phyloP scores from a whole-genome alignment of 2,888 invertebrate species.

The Eupsilia transversa region DNA sequence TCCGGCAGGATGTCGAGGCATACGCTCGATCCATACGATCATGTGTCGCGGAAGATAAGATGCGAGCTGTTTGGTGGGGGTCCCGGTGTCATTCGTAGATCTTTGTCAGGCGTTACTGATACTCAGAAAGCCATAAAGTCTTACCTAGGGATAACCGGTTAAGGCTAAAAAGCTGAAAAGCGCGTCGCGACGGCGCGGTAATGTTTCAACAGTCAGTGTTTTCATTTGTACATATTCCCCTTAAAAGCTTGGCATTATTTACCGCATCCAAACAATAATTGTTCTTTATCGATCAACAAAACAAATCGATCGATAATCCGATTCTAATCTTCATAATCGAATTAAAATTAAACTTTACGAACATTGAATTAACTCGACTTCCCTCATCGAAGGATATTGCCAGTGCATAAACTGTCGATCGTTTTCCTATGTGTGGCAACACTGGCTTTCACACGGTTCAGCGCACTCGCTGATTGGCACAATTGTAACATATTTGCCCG shows the following conservation, averaged over 20 bases:
- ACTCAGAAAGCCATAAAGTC: too few relatives aligned
- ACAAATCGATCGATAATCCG: background rate
- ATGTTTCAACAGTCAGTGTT: too few relatives aligned
- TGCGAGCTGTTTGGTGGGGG: too few relatives aligned
- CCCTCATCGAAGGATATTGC: slow-evolving; percentile 60
- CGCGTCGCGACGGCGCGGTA: too few relatives aligned
- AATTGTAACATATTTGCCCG: slow-evolving; percentile 45
- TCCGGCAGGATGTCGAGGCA: too few relatives aligned
- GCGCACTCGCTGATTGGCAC: slow-evolving; percentile 34
- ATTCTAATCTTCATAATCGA: slow-evolving; percentile 25
- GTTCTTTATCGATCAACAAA: background rate
- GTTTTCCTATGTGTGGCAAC: slow-evolving; percentile 63
- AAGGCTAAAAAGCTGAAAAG: too few relatives aligned
- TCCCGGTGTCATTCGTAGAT: too few relatives aligned
- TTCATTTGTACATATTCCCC: background rate
- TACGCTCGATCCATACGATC: too few relatives aligned
- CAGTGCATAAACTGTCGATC: slow-evolving; percentile 50
- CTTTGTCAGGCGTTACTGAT: too few relatives aligned
- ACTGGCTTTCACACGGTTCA: slow-evolving; percentile 53
- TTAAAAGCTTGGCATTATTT: background rate
- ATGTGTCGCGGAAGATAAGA: too few relatives aligned
- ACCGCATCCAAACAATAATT: background rate
- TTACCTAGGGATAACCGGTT: too few relatives aligned
- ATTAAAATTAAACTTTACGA: slow-evolving; percentile 8
- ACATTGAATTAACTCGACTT: slow-evolving; percentile 32